Evolutionary conservation across 1,140 invertebrate genomes (phyloP).

Genomic region (Teleogryllus occipitalis): DNA sequence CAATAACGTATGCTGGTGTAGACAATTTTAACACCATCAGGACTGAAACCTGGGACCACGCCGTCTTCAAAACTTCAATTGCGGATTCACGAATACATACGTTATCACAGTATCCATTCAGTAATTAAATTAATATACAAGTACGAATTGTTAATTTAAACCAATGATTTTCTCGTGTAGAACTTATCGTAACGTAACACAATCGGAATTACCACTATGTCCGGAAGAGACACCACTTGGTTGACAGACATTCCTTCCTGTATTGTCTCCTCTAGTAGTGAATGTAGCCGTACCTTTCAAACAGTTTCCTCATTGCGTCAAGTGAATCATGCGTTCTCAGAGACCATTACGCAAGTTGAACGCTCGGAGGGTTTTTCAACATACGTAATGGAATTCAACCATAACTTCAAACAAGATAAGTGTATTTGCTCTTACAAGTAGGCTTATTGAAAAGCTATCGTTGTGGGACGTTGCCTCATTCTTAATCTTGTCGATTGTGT

Average conservation of each 20-base stretch:
- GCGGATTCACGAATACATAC: too few relatives aligned
- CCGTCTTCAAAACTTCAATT: too few relatives aligned
- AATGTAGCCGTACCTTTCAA: too few relatives aligned
- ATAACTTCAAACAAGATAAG: conserved; percentile 1
- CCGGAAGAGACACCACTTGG: neutral
- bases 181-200: too few relatives aligned
- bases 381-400: neutral
- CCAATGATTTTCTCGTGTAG: too few relatives aligned
- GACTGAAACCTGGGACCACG: too few relatives aligned
- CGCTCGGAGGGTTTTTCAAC: neutral
- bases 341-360: neutral
- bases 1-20: too few relatives aligned
- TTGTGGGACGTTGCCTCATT: neutral
- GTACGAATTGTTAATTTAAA: too few relatives aligned
- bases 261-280: neutral
- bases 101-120: too few relatives aligned
- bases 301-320: neutral
- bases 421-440: neutral
- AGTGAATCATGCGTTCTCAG: neutral
- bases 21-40: too few relatives aligned
- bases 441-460: neutral
- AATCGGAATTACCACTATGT: neutral
- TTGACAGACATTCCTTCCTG: neutral
- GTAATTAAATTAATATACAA: too few relatives aligned
- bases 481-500: neutral